A percentile compares a stretch with the other conserved stretches of the same genome.
phyloP scores from a whole-genome alignment of 2,113 vertebrate genomes.

The Anguilla rostrata region DNA sequence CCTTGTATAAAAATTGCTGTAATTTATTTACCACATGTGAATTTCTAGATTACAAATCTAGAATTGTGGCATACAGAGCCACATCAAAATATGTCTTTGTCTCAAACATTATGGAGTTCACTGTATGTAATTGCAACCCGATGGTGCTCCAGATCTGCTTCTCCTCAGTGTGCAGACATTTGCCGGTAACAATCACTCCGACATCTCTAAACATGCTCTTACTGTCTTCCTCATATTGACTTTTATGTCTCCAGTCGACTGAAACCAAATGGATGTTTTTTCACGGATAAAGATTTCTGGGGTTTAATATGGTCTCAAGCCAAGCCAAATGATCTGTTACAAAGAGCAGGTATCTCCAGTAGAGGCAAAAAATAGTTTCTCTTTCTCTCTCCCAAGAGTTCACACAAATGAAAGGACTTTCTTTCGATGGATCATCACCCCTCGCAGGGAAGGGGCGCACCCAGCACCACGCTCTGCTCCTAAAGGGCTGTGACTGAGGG shows the following conservation, averaged over 20 bases:
- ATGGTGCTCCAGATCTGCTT: neutral
- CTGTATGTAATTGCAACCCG: neutral
- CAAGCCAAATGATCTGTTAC: conserved; percentile 15
- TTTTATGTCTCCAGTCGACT: conserved; percentile 21
- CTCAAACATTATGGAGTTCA: no score
- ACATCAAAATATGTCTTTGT: no score
- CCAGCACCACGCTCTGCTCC: no score
- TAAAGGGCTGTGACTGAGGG: no score
- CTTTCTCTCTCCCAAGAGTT: neutral
- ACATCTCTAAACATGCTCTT: conserved; percentile 10
- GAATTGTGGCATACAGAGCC: no score
- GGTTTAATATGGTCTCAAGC: neutral
- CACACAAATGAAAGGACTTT: neutral
- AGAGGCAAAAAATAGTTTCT: neutral
- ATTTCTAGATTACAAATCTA: no score
- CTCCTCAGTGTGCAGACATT: neutral
- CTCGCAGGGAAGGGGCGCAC: neutral
- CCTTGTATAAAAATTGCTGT: no score
- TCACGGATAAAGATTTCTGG: conserved; percentile 5
- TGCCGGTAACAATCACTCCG: neutral
- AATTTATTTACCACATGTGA: no score
- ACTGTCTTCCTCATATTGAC: conserved; percentile 19
- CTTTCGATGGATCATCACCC: neutral
- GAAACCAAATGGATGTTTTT: conserved; percentile 13
- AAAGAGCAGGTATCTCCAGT: neutral